Base-by-base conservation (phyloP, 1,140 invertebrate species). In the Drosophila mojavensis region DNA sequence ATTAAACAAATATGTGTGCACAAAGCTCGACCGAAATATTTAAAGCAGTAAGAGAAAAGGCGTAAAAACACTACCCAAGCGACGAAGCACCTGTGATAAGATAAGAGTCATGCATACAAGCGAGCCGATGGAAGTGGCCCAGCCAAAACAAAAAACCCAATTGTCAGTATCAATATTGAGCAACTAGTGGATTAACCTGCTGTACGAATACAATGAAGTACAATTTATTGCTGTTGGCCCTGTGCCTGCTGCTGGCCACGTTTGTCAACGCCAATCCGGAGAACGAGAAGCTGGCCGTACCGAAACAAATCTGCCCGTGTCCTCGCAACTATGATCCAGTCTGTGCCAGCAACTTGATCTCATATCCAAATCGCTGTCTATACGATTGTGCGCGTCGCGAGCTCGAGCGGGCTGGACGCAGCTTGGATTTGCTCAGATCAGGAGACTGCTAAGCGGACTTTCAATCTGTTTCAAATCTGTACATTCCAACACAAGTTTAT, bases 321-420 rank as follows among this genome's bases (percentile, higher is more conserved):
- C 92, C 93, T 10, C 88, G 93, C 24, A 92, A 93, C 56, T 90
- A 91, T 36, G 82, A 81, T 0, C 94, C 94, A 0, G 93, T 94
- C 0, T 94, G 94, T 78, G 94, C 91, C 5, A 91, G 88, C 50
- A 92, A 94, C 74, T 77, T 91, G 17, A 70, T 78, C 2, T 94
- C 94, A 1, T 94, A 94, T 77, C 50, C 73, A 47, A 94, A 94
- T 83, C 79, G 88, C 1, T 94, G 94, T 66, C 50, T 91, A 30
- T 92, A 94, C 43, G 76, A 93, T 2, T 94, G 94, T 69, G 81
- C 72, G 0, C 67, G 66, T 4, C 79, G 78, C 0, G 36, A 78
- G 3, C 20, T 67, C 2, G 76, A 78, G 24, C 81, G 91, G 5
- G n/a, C 36, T 2, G 91, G 91, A 66, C 91, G 91, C 53, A 91